Conservation (phyloP, 2,113 vertebrate species). For the Saccopteryx bilineata region DNA sequence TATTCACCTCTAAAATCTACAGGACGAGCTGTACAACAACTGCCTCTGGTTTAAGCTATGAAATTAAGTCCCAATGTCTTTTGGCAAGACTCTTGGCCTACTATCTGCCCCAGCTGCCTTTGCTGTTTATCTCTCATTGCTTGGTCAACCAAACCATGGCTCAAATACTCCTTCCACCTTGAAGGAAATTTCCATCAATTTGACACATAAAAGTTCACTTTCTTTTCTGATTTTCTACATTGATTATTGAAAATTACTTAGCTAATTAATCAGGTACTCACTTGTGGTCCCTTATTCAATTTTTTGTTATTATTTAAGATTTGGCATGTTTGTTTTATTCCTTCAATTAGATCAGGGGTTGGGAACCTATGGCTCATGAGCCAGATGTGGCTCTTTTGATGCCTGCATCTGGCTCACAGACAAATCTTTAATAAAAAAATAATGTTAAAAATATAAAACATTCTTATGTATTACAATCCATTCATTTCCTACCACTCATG, state of each 20-base stretch:
- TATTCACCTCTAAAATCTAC: not conserved
- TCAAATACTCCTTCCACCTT: conserved; percentile 22
- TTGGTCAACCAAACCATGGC: conserved; percentile 31
- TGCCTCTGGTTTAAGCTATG: conserved; percentile 11
- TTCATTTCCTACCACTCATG: no score
- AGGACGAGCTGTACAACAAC: not conserved
- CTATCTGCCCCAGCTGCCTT: not conserved
- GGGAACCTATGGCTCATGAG: no score
- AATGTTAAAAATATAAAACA: no score
- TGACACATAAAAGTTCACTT: not conserved
- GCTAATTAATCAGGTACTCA: conserved; percentile 46
- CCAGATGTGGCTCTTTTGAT: no score
- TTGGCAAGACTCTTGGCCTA: not conserved
- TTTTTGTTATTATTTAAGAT: conserved; percentile 40
- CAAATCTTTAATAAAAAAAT: no score
- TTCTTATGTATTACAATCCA: no score
- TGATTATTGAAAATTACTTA: not conserved
- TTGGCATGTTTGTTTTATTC: not conserved
- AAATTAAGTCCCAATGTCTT: not conserved
- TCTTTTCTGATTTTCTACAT: conserved; percentile 4
- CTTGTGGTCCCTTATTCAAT: not conserved
- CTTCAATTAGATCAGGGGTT: not conserved
- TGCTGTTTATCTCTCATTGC: conserved; percentile 33
- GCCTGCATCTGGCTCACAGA: no score
- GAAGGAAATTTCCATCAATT: conserved; percentile 20